These are phyloP conservation scores for Branchinecta lindahli DNA, from an alignment of 1,140 invertebrate genomes.

Conservation along the genomic window DNA sequence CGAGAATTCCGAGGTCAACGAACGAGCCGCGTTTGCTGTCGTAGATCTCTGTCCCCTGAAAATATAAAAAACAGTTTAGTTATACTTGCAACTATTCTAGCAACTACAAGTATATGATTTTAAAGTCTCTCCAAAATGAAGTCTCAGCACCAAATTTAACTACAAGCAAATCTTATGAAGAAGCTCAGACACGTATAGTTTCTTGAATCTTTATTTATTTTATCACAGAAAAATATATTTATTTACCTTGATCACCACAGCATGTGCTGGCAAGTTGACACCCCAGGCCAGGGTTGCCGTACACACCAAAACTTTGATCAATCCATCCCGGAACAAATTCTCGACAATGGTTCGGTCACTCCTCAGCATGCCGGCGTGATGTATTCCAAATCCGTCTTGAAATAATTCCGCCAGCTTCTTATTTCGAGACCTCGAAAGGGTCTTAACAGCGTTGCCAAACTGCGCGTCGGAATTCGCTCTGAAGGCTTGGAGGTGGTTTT, in stretches of 20 bases:
- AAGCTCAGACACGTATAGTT: too few relatives aligned
- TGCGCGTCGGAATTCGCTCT: conserved; percentile 41
- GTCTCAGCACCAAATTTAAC: too few relatives aligned
- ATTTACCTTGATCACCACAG: conserved; percentile 82
- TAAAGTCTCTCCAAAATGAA: too few relatives aligned
- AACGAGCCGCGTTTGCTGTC: conserved; percentile 87
- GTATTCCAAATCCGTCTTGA: conserved; percentile 66
- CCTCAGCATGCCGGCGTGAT: conserved; percentile 89
- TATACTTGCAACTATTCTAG: conserved; percentile 8
- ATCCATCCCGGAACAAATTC: conserved; percentile 70
- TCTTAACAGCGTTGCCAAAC: conserved; percentile 43
- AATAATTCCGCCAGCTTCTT: conserved; percentile 67
- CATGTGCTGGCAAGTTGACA: conserved; percentile 94
- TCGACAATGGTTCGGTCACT: conserved; percentile 71
- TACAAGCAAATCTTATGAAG: too few relatives aligned
- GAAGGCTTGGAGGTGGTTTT: conserved; percentile 51
- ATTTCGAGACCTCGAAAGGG: conserved; percentile 51
- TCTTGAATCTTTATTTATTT: too few relatives aligned
- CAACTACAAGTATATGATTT: too few relatives aligned
- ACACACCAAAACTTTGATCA: conserved; percentile 85
- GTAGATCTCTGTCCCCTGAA: conserved; percentile 89
- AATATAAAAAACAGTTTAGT: too few relatives aligned
- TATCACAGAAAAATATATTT: too few relatives aligned
- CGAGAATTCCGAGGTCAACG: conserved; percentile 87
- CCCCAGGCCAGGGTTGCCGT: conserved; percentile 98